phyloP scores from a whole-genome alignment of 2,113 vertebrate species.

The Columba janthina region DNA sequence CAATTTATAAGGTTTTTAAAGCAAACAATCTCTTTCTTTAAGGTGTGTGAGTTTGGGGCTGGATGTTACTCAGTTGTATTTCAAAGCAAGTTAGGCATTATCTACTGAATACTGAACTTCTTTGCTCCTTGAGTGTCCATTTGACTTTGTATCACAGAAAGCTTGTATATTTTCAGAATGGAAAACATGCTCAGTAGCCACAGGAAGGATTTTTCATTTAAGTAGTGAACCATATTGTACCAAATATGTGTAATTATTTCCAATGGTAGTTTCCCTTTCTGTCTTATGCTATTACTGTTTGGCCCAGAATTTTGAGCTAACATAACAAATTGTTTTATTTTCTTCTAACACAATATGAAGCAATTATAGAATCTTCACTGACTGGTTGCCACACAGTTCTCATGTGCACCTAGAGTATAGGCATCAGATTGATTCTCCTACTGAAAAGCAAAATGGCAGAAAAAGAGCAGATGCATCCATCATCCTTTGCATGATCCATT shows the following conservation, averaged over 20 bases:
- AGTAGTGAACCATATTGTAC: background rate
- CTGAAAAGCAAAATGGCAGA: background rate
- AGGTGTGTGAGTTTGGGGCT: background rate
- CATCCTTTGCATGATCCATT: background rate
- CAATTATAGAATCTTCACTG: background rate
- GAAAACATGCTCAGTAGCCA: background rate
- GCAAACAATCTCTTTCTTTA: background rate
- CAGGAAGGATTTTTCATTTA: background rate
- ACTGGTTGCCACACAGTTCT: background rate
- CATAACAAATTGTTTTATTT: background rate
- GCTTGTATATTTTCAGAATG: background rate
- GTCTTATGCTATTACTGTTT: background rate
- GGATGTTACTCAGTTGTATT: background rate
- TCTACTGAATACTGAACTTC: background rate
- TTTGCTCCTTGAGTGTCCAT: background rate
- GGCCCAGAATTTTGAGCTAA: background rate
- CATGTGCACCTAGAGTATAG: background rate
- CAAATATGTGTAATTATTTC: background rate
- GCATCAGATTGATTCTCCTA: background rate
- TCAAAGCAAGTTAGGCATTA: background rate
- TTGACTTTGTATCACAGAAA: background rate
- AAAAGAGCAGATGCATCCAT: background rate
- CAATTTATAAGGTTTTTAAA: background rate
- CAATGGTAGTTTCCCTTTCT: background rate
- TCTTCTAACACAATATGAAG: background rate